Evolutionary conservation across 2,113 vertebrate genomes (phyloP).

Genomic region (Albula goreensis): DNA sequence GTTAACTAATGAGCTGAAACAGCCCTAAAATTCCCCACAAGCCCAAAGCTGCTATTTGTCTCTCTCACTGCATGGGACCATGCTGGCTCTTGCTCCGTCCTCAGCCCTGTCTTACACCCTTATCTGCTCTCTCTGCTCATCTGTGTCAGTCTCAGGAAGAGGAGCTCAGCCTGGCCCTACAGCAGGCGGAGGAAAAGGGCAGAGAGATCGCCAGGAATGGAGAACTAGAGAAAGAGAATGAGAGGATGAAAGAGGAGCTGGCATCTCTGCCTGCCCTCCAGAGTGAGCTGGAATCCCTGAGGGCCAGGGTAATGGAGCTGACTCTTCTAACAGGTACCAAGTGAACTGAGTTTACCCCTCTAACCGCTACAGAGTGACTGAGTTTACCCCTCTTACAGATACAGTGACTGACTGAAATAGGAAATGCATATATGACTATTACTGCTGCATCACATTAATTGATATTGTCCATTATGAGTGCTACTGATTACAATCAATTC

Average conservation of each 20-base stretch:
- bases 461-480: too few species aligned
- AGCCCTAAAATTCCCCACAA: not conserved
- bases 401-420: not conserved
- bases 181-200: conserved; percentile 40
- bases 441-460: too few species aligned
- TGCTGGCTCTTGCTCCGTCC: not conserved
- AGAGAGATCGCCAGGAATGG: conserved; percentile 38
- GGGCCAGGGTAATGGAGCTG: conserved; percentile 62
- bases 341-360: not conserved
- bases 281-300: conserved; percentile 66
- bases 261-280: conserved; percentile 61
- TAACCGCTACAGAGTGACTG: not conserved
- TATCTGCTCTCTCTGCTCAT: not conserved
- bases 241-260: conserved; percentile 60
- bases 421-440: too few species aligned
- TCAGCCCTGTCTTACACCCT: not conserved
- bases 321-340: conserved; percentile 61
- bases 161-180: conserved; percentile 60
- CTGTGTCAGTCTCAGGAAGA: conserved; percentile 58
- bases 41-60: not conserved
- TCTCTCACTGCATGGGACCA: not conserved
- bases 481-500: not conserved
- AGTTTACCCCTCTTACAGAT: not conserved
- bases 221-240: conserved; percentile 59
- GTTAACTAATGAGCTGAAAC: not conserved